A percentile compares a stretch with the other conserved stretches of the same genome.
phyloP scores from a whole-genome alignment of 92 coral and sea anemone genomes.

The Epizoanthus scotinus region DNA sequence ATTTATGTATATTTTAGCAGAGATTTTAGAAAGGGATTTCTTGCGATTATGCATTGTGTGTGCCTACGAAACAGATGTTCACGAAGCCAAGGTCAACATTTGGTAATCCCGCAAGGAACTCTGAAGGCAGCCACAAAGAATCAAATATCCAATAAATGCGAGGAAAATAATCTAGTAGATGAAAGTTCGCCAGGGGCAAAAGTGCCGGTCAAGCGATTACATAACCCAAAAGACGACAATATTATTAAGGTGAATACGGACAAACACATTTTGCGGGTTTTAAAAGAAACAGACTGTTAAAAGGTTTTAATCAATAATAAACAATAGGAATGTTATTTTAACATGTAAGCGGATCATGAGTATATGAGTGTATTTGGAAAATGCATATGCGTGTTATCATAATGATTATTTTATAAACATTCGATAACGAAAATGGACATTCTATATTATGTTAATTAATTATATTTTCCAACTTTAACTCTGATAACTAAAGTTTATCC shows the following conservation, averaged over 20 bases:
- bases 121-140: not conserved
- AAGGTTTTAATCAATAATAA: too few relatives aligned
- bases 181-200: constrained; percentile 1
- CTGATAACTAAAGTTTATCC: too few relatives aligned
- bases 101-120: not conserved
- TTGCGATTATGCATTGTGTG: not conserved
- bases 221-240: not conserved
- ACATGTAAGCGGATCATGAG: too few relatives aligned
- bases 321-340: too few relatives aligned
- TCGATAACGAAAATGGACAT: too few relatives aligned
- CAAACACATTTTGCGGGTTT: not conserved
- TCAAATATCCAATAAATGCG: not conserved
- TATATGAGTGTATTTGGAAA: too few relatives aligned
- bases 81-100: not conserved
- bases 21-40: constrained; percentile 70
- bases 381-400: too few relatives aligned
- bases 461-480: too few relatives aligned
- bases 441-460: too few relatives aligned
- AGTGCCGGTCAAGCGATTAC: not conserved
- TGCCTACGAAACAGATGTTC: not conserved
- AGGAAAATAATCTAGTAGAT: not conserved
- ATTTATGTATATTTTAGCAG: constrained; percentile 75
- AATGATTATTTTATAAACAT: too few relatives aligned
- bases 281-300: not conserved
- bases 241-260: not conserved